Evolutionary conservation across 2,797 vertebrate species (phyloP).

Genomic region (Rhabdophis nuchalis): DNA sequence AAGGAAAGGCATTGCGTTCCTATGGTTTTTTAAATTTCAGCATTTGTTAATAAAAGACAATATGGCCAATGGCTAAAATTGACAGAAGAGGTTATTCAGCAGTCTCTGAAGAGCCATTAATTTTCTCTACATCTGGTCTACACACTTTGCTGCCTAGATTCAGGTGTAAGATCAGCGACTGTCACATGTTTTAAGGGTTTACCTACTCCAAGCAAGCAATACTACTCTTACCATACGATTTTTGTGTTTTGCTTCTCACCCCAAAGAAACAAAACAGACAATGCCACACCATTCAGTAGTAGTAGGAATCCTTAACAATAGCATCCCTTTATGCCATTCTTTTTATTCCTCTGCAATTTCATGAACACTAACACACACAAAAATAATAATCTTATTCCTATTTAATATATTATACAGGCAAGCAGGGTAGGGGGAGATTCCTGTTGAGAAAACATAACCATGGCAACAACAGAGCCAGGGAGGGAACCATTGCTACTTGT

Average conservation of each 20-base stretch:
- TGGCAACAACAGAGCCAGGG: conserved; percentile 7
- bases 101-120: not conserved
- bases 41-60: not conserved
- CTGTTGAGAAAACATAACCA: conserved; percentile 33
- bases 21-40: not conserved
- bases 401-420: conserved; percentile 10
- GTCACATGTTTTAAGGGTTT: not conserved
- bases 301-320: not conserved
- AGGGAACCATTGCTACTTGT: not conserved
- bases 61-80: not conserved
- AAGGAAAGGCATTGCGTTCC: not conserved
- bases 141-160: not conserved
- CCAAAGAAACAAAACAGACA: not conserved
- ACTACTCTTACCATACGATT: not conserved
- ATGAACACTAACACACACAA: not conserved
- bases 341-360: conserved; percentile 8
- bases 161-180: not conserved
- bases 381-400: conserved; percentile 4
- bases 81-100: not conserved
- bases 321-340: not conserved
- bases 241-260: not conserved
- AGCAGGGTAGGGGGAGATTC: not conserved
- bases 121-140: too few species aligned
- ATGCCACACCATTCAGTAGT: not conserved
- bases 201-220: not conserved